These are phyloP conservation scores for Pavo muticus DNA, from an alignment of 2,113 vertebrate species.

Conservation along the genomic window DNA sequence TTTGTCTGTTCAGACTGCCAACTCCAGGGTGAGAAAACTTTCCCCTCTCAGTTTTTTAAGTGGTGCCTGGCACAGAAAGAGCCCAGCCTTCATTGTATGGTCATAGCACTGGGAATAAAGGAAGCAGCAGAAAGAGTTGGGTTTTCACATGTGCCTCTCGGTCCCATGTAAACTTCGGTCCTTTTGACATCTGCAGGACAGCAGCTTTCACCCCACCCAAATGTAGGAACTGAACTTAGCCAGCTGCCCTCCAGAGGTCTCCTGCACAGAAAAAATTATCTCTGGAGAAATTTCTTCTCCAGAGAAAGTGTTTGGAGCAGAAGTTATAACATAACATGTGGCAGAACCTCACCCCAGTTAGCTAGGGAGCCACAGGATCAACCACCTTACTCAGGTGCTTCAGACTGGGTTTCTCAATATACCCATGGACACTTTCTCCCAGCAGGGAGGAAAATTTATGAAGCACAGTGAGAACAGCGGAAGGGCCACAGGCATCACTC, in stretches of 20 bases:
- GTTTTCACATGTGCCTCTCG: not conserved
- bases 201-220: not conserved
- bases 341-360: not conserved
- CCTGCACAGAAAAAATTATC: not conserved
- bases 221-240: not conserved
- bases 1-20: conserved; percentile 31
- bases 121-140: not conserved
- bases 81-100: not conserved
- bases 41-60: conserved; percentile 24
- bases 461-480: not conserved
- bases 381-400: not conserved
- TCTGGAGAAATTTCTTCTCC: not conserved
- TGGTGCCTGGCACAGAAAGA: conserved; percentile 44
- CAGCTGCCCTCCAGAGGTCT: not conserved
- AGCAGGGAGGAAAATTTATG: not conserved
- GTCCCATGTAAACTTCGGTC: not conserved
- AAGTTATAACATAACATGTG: not conserved
- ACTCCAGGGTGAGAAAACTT: conserved; percentile 60
- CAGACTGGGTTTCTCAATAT: not conserved
- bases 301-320: not conserved
- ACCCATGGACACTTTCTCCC: not conserved
- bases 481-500: not conserved
- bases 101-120: conserved; percentile 43
- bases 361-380: not conserved
- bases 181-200: not conserved